A percentile compares a stretch with the other conserved stretches of the same genome.
Conservation (phyloP, 2,113 vertebrate species). For the Alces alces region DNA sequence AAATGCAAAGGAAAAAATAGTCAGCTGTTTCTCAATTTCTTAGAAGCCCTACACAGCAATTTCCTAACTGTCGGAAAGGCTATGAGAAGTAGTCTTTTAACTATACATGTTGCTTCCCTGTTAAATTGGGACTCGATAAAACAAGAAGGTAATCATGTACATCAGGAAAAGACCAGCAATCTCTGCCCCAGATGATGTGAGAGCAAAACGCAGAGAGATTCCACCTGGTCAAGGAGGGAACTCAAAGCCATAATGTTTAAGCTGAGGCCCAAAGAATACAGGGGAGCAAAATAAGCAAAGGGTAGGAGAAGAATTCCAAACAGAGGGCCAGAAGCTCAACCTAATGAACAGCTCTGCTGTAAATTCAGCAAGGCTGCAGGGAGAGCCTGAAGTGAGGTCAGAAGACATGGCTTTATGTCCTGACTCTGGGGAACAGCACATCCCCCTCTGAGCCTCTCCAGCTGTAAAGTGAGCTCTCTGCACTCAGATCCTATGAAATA, state of each 20-base stretch:
- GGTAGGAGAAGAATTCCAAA: not conserved
- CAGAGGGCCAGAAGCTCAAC: not conserved
- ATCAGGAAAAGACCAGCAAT: not conserved
- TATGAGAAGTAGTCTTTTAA: not conserved
- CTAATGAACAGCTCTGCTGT: not conserved
- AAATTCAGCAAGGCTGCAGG: not conserved
- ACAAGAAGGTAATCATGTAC: not conserved
- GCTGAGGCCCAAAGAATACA: not conserved
- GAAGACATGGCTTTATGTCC: not conserved
- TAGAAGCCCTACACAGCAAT: not conserved
- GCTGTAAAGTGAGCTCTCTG: not conserved
- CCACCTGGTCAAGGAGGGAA: not conserved
- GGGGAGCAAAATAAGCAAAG: not conserved
- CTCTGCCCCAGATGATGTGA: not conserved
- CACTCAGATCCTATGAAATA: conserved; percentile 14
- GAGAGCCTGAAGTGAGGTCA: not conserved
- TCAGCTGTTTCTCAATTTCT: not conserved
- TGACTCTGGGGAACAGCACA: not conserved
- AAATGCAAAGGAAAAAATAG: not conserved
- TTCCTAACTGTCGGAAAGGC: not conserved
- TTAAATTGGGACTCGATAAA: not conserved
- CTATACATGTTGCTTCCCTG: not conserved
- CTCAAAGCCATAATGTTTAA: not conserved
- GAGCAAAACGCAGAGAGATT: not conserved
- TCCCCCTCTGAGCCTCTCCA: not conserved